Conservation (phyloP, 1,140 invertebrate species). For the Antheraea mylitta region DNA sequence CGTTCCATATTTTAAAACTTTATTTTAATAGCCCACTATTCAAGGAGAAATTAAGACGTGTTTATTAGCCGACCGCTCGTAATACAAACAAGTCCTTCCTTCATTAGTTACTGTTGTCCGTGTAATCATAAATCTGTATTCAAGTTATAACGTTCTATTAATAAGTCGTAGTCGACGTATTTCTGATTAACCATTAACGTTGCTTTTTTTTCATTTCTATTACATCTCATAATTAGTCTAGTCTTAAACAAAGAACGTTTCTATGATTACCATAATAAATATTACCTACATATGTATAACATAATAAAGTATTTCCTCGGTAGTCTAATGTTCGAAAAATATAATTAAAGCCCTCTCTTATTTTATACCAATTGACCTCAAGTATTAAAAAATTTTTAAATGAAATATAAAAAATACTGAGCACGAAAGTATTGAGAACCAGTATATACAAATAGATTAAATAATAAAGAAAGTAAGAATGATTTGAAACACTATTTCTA, state of each 20-base stretch:
- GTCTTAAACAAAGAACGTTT: too few species aligned
- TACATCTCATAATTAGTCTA: not conserved
- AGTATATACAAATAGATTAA: too few species aligned
- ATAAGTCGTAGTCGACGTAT: not conserved
- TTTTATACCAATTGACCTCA: too few species aligned
- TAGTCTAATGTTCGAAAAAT: too few species aligned
- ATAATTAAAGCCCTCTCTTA: too few species aligned
- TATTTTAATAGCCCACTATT: conserved; percentile 75
- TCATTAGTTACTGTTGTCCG: conserved; percentile 53
- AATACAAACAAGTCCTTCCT: conserved; percentile 66
- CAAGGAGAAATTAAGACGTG: conserved; percentile 74
- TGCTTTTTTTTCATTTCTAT: not conserved
- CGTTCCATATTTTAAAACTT: conserved; percentile 75
- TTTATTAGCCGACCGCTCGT: conserved; percentile 69
- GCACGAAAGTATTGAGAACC: too few species aligned
- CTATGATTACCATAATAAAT: not conserved
- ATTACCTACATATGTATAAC: not conserved
- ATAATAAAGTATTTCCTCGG: too few species aligned
- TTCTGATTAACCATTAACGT: not conserved
- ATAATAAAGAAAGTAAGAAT: too few species aligned
- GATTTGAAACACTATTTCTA: too few species aligned
- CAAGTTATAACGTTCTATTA: conserved; percentile 21
- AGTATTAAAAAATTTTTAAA: too few species aligned
- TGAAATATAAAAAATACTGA: too few species aligned
- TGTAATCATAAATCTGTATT: conserved; percentile 57